Base-by-base conservation (phyloP, 2,113 vertebrate genomes). In the Crotalus horridus region DNA sequence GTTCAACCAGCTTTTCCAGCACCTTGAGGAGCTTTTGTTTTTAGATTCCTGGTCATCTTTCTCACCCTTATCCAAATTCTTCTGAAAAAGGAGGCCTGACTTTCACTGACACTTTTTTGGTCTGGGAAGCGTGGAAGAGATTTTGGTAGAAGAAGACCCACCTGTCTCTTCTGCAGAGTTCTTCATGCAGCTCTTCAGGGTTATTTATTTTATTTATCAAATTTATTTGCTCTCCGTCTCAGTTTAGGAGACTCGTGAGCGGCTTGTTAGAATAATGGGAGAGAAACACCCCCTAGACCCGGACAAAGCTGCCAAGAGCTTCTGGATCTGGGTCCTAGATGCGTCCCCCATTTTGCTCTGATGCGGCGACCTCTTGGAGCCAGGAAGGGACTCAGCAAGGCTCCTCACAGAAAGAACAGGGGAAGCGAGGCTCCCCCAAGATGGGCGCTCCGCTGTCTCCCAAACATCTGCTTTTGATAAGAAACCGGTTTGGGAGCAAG, bases 301-400 rank as follows among this genome's bases (percentile, higher is more conserved):
- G 0, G 15, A 39, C 69, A 20, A 33, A 74, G 26, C 61, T n/a
- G 11, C 59, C 61, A 13, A 13, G 61, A n/a, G 29, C 61, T 64
- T 12, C 61, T 81, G 69, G 6, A 3, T 81, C 69, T 39, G 69
- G 33, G 13, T 6, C 12, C 64, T 15, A 20, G 39, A 81, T 1
- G 6, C 2, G 0, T 39, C 15, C n/a, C 6, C 1, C 1, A 5
- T 39, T 81, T 8, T 21, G 15, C 33, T 81, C 7, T 17, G n/a
- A 39, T 8, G n/a, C 2, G 0, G 6, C 20, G 69, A 20, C 5
- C n/a, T 17, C 33, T 81, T 81, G 69, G 64, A 33, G 64, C 64
- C 29, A 69, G 26, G 61, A 64, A 29, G 61, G 26, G 64, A 74
- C 13, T 3, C n/a, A 1, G 33, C 29, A 2, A n/a, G 12, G 61